A percentile compares a stretch with the other conserved stretches of the same genome.
These are phyloP conservation scores for Himalopsyche anomala DNA, from an alignment of 2,888 invertebrate genomes.

Conservation along the genomic window DNA sequence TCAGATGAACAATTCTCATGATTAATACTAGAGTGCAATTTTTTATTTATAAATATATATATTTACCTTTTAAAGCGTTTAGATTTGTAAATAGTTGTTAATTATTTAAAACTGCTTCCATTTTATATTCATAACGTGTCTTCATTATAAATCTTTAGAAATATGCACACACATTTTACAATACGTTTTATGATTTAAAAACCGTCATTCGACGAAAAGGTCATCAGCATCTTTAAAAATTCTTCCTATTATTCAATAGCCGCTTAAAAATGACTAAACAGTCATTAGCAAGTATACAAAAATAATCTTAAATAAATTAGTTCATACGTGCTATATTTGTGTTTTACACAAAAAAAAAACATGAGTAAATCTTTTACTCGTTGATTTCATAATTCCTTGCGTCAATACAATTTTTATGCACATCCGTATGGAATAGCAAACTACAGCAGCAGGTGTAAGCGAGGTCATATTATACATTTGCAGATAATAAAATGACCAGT, in stretches of 20 bases:
- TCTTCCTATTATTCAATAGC: background rate
- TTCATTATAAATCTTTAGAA: background rate
- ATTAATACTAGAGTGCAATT: no score
- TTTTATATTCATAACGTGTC: background rate
- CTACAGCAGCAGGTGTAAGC: background rate
- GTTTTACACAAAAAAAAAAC: background rate
- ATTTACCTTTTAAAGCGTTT: no score
- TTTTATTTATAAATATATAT: no score
- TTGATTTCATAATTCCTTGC: conserved; percentile 54
- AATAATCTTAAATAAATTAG: conserved; percentile 8
- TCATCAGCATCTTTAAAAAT: background rate
- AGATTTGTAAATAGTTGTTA: no score
- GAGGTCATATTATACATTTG: no score
- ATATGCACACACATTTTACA: background rate
- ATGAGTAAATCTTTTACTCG: conserved; percentile 44
- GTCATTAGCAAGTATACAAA: conserved; percentile 1
- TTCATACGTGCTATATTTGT: conserved; percentile 16
- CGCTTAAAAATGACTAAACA: background rate
- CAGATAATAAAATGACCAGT: no score
- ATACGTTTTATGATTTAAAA: background rate
- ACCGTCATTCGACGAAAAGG: background rate
- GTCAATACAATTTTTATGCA: conserved; percentile 53
- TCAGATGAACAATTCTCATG: no score
- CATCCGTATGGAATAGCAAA: conserved; percentile 39
- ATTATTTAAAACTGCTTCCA: no score